These are phyloP conservation scores for Protosalanx chinensis DNA, from an alignment of 2,797 vertebrate species.

Conservation along the genomic window DNA sequence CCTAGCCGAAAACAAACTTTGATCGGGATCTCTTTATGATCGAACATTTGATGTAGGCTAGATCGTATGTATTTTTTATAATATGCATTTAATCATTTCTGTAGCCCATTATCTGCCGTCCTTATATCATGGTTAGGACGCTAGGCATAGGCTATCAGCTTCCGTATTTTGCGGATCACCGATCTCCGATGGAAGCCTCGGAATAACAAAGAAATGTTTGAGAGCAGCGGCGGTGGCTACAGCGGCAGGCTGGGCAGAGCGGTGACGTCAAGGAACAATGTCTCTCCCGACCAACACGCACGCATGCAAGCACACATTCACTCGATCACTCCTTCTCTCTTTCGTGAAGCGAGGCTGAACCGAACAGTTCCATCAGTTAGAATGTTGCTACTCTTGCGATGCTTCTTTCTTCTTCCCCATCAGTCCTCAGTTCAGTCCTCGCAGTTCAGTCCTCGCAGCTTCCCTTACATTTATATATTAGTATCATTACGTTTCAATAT, in stretches of 20 bases:
- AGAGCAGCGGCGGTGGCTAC: slow-evolving; percentile 80
- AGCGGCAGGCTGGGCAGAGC: slow-evolving; percentile 75
- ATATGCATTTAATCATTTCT: neutral
- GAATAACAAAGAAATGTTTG: slow-evolving; percentile 99
- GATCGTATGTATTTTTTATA: neutral
- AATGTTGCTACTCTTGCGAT: slow-evolving; percentile 57
- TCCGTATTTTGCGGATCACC: slow-evolving; percentile 85
- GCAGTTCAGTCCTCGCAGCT: slow-evolving; percentile 9
- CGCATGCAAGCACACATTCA: slow-evolving; percentile 42
- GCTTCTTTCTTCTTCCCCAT: slow-evolving; percentile 26
- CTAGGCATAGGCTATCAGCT: slow-evolving; percentile 38
- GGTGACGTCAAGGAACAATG: slow-evolving; percentile 98
- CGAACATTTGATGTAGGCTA: slow-evolving; percentile 9
- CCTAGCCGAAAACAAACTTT: too few relatives aligned
- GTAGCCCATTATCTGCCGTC: neutral
- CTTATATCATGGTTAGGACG: neutral
- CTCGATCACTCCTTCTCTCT: slow-evolving; percentile 51
- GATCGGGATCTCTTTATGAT: neutral
- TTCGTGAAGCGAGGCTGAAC: slow-evolving; percentile 66
- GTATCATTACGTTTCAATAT: neutral
- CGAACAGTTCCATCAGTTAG: slow-evolving; percentile 65
- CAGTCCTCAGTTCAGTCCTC: neutral
- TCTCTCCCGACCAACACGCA: slow-evolving; percentile 75
- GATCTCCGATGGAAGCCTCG: slow-evolving; percentile 84
- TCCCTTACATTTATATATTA: neutral